Conservation (phyloP, 64 coral and sea anemone genomes). For the Cladopsammia gracilis region DNA sequence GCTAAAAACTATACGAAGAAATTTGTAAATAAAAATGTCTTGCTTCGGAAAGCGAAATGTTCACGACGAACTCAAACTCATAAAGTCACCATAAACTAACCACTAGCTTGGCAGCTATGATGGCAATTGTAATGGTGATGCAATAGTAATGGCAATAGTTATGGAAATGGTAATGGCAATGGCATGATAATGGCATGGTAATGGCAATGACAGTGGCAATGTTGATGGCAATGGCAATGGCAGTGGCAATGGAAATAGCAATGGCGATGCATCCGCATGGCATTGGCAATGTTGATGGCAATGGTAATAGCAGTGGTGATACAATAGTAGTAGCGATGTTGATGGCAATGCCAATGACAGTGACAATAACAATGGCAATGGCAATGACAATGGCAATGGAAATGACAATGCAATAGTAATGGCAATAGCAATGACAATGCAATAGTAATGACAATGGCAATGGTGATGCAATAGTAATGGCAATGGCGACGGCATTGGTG, state of each 20-base stretch:
- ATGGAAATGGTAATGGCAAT: not conserved
- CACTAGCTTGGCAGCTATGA: too few relatives aligned
- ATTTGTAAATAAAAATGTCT: too few relatives aligned
- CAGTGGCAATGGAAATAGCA: too few relatives aligned
- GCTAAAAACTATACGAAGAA: too few relatives aligned
- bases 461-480: not conserved
- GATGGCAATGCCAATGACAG: too few relatives aligned
- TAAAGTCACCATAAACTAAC: too few relatives aligned
- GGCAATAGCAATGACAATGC: not conserved
- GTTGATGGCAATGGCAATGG: too few relatives aligned
- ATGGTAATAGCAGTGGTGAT: not conserved
- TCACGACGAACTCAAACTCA: too few relatives aligned
- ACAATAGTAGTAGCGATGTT: not conserved
- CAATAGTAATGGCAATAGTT: too few relatives aligned
- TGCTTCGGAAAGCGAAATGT: too few relatives aligned
- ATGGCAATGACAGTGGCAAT: too few relatives aligned
- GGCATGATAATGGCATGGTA: not conserved
- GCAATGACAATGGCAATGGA: not conserved
- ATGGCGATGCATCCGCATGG: not conserved
- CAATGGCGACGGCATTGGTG: not conserved
- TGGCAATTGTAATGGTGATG: too few relatives aligned
- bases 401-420: constrained; percentile 1
- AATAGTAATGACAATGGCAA: not conserved
- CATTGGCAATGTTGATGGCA: not conserved
- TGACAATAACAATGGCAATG: constrained; percentile 12